Evolutionary conservation across 2,888 invertebrate genomes (phyloP), one percentile per base, ranked within the genome.

Genomic region (Xylota segnis): DNA sequence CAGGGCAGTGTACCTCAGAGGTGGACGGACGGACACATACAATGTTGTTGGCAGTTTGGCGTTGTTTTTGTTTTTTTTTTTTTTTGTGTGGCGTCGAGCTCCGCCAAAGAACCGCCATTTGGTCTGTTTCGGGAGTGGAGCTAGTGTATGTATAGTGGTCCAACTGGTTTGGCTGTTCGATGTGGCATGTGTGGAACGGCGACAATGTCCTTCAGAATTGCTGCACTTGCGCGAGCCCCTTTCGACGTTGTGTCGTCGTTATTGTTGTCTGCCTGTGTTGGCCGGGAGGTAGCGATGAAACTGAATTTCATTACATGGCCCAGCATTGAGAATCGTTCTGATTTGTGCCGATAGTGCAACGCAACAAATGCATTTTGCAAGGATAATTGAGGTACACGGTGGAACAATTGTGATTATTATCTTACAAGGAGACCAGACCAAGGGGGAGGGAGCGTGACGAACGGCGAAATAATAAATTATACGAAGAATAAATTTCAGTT

Each of bases 351-450:
- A 76, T 81, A 54, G 84, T 70, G 71, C 32, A 76, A 40, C 58
- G 71, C 40, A 71, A 40, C 58, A 65, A 84, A 84, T 84, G 71
- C 81, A 84, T 76, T 81, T 76, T 76, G 75, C 75, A 79, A 71
- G 75, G 84, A 84, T 79, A 84, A 84, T 84, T 84, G 78, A 61
- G 65, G 58, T 79, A 75, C 84, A 79, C 18, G 70, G 54, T 74
- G 56, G 29, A 72, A 54, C 56, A 68, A 83, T 74, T 75, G 74
- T 40, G 84, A 76, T 81, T 37, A 34, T 75, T 71, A 81, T 81
- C 81, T 76, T 4, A 43, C 47, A 16, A 14, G 27, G 12, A 40
- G 29, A 14, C 16, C 27, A n/a, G 29, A 18, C 47, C 2, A 2
- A 5, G 10, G 37, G 29, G 40, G 0, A 34, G 29, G 47, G 50